Percentiles rank a stretch among this genome's conserved stretches.
Evolutionary conservation across 2,888 invertebrate species (phyloP).

Genomic region (Augochlorella aurata): DNA sequence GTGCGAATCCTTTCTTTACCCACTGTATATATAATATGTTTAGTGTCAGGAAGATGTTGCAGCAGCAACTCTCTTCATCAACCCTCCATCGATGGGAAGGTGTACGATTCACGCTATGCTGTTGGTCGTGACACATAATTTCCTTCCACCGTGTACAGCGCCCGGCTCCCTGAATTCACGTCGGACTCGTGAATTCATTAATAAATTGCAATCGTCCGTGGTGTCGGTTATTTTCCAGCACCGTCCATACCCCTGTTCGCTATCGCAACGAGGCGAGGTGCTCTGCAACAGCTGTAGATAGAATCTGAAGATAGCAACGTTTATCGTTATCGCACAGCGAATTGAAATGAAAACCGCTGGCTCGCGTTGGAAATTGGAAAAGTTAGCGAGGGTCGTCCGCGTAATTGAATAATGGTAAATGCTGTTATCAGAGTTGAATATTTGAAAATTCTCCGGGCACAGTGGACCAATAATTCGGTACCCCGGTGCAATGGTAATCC

Average conservation of each 20-base stretch:
- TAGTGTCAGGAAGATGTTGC: too few species aligned
- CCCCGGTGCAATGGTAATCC: not conserved
- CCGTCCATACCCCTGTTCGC: not conserved
- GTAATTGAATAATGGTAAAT: not conserved
- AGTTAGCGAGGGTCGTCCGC: not conserved
- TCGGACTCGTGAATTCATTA: conserved; percentile 31
- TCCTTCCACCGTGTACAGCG: not conserved
- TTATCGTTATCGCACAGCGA: not conserved
- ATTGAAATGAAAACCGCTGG: conserved; percentile 14
- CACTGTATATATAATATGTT: too few species aligned
- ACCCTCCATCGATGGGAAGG: too few species aligned
- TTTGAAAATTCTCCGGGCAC: not conserved
- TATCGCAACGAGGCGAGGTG: not conserved
- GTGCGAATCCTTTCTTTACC: too few species aligned
- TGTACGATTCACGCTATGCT: too few species aligned
- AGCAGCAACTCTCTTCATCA: too few species aligned
- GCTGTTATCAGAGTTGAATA: not conserved
- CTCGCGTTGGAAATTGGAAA: not conserved
- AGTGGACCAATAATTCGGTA: not conserved
- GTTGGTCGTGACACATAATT: too few species aligned
- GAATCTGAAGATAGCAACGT: not conserved
- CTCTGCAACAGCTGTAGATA: not conserved
- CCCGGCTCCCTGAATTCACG: conserved; percentile 34
- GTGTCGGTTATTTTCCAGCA: not conserved
- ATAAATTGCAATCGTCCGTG: conserved; percentile 43